Evolutionary conservation across 2,888 invertebrate genomes (phyloP).

Genomic region (Leptopilina drosophilae): DNA sequence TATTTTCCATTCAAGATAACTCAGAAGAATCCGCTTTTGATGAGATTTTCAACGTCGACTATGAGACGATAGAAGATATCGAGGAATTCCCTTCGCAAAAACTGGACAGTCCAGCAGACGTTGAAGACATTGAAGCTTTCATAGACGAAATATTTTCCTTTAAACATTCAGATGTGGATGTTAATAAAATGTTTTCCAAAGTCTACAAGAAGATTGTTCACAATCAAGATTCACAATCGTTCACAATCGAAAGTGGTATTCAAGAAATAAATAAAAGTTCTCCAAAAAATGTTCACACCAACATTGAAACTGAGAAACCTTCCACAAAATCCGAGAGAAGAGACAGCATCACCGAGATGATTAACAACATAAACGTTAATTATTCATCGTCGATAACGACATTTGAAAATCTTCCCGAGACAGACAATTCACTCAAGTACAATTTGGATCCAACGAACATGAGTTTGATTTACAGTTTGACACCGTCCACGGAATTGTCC

Average conservation of each 20-base stretch:
- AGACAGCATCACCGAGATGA: conserved; percentile 65
- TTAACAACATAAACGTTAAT: conserved; percentile 62
- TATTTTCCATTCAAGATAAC: conserved; percentile 7
- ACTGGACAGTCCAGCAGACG: not conserved
- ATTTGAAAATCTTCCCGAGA: conserved; percentile 56
- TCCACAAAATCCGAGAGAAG: conserved; percentile 49
- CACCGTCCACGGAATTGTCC: conserved; percentile 58
- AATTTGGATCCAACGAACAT: conserved; percentile 66
- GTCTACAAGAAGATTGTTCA: not conserved
- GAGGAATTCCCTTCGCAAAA: not conserved
- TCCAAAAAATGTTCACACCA: conserved; percentile 1
- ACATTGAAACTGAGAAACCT: not conserved
- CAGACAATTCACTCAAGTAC: conserved; percentile 66
- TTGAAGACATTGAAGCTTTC: not conserved
- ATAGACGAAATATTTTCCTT: conserved; percentile 26
- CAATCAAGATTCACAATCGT: not conserved
- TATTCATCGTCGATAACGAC: conserved; percentile 60
- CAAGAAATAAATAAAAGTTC: not conserved
- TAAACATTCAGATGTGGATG: not conserved
- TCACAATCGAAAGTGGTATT: not conserved
- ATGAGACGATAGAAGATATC: not conserved
- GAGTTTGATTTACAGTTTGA: conserved; percentile 69
- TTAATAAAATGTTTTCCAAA: not conserved
- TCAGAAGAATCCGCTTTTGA: not conserved
- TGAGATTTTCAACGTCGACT: conserved; percentile 3